These are phyloP conservation scores for Aphidoletes aphidimyza DNA, from an alignment of 2,888 invertebrate genomes.

Conservation along the genomic window DNA sequence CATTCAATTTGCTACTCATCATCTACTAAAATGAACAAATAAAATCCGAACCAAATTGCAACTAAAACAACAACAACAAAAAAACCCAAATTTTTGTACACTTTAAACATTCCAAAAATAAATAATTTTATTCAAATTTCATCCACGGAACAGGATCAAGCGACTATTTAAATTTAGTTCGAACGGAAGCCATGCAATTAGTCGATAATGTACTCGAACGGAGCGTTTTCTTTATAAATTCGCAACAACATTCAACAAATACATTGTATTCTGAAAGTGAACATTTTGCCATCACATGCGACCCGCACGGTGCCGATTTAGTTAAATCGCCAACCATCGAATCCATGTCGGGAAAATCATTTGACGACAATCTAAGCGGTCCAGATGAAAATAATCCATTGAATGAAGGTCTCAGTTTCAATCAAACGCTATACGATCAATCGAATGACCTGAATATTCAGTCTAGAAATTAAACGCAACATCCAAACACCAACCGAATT, in stretches of 20 bases:
- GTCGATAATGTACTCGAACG: conserved; percentile 66
- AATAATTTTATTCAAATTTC: conserved; percentile 23
- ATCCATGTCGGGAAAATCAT: conserved; percentile 66
- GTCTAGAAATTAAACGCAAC: conserved; percentile 11
- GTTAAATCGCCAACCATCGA: conserved; percentile 66
- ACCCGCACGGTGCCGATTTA: conserved; percentile 64
- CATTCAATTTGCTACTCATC: neutral
- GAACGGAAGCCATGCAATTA: conserved; percentile 65
- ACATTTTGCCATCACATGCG: conserved; percentile 66
- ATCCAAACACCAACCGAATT: neutral
- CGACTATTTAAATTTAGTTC: conserved; percentile 59
- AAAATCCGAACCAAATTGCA: neutral
- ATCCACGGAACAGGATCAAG: conserved; percentile 45
- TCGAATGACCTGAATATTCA: conserved; percentile 19
- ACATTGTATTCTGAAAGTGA: conserved; percentile 63
- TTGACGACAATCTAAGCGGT: conserved; percentile 66
- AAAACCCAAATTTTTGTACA: neutral
- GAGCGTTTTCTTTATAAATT: conserved; percentile 64
- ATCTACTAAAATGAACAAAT: neutral
- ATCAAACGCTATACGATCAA: conserved; percentile 52
- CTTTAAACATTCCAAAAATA: neutral
- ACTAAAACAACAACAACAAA: neutral
- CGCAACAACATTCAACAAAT: conserved; percentile 59
- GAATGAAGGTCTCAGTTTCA: conserved; percentile 55
- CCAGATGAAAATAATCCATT: conserved; percentile 61